Percentiles rank a stretch among this genome's conserved stretches.
These are phyloP conservation scores for Gymnoscopelus braueri DNA, from an alignment of 2,797 vertebrate species.

Conservation along the genomic window DNA sequence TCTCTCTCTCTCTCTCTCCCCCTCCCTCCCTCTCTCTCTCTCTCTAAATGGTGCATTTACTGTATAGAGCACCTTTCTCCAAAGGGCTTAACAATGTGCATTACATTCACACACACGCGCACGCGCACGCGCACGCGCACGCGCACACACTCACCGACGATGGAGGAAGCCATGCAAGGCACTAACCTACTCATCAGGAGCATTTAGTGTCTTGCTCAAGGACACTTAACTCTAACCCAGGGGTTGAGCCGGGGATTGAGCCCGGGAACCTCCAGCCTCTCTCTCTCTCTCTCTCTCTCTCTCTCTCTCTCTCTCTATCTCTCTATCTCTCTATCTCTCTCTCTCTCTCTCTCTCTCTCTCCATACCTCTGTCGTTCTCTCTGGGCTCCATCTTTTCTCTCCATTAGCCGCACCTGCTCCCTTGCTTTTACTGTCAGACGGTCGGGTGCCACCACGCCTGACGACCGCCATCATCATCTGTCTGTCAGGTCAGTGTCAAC, in stretches of 20 bases:
- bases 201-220: neutral
- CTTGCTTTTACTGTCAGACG: slow-evolving; percentile 49
- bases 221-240: too few relatives aligned
- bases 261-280: too few relatives aligned
- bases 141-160: neutral
- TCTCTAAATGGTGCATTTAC: too few relatives aligned
- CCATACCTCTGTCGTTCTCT: slow-evolving; percentile 11
- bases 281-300: too few relatives aligned
- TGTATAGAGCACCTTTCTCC: too few relatives aligned
- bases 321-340: slow-evolving; percentile 16
- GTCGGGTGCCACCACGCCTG: slow-evolving; percentile 65
- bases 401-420: slow-evolving; percentile 69
- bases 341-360: neutral
- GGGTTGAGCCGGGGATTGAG: too few relatives aligned
- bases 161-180: neutral
- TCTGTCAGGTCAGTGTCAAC: slow-evolving; percentile 63
- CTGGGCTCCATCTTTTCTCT: slow-evolving; percentile 51
- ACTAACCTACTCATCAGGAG: too few relatives aligned
- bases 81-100: too few relatives aligned
- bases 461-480: slow-evolving; percentile 70
- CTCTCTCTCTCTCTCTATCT: slow-evolving; percentile 4
- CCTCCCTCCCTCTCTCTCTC: too few relatives aligned
- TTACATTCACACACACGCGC: too few relatives aligned
- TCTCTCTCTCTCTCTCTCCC: too few relatives aligned
- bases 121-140: too few relatives aligned